phyloP scores from a whole-genome alignment of 1,140 invertebrate genomes.

The Leptinotarsa undecemlineata region DNA sequence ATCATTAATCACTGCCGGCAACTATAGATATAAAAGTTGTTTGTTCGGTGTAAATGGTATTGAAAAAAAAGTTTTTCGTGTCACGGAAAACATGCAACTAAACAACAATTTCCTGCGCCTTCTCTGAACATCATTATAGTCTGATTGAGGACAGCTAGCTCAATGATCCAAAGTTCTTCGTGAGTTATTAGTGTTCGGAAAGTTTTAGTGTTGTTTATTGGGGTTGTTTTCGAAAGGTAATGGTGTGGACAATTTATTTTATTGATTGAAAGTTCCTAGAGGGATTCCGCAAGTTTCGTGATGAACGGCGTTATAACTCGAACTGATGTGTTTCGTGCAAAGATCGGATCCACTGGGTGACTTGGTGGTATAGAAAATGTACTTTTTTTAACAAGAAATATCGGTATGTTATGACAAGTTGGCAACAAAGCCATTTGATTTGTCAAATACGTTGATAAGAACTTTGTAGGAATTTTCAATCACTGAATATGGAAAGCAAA shows the following conservation, averaged over 20 bases:
- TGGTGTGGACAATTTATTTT: constrained; percentile 23
- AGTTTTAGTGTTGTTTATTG: constrained; percentile 23
- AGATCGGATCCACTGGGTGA: no score
- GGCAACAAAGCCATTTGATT: no score
- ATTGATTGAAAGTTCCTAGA: constrained; percentile 17
- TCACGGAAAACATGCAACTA: not conserved
- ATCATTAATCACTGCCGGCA: no score
- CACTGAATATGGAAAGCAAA: no score
- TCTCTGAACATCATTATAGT: constrained; percentile 10
- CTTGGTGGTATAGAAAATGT: no score
- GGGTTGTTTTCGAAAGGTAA: constrained; percentile 24
- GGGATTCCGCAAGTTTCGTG: not conserved
- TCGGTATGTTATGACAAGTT: no score
- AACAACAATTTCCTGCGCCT: not conserved
- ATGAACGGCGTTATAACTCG: not conserved
- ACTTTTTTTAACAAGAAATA: no score
- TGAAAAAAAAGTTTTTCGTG: constrained; percentile 1
- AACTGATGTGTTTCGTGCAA: not conserved
- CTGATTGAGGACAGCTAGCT: constrained; percentile 5
- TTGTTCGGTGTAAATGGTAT: no score
- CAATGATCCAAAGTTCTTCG: constrained; percentile 16
- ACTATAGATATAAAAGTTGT: no score
- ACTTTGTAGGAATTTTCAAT: no score
- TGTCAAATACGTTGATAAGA: no score
- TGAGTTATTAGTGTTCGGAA: constrained; percentile 20